phyloP scores from a whole-genome alignment of 2,113 vertebrate genomes.

The Rhinoderma darwinii region DNA sequence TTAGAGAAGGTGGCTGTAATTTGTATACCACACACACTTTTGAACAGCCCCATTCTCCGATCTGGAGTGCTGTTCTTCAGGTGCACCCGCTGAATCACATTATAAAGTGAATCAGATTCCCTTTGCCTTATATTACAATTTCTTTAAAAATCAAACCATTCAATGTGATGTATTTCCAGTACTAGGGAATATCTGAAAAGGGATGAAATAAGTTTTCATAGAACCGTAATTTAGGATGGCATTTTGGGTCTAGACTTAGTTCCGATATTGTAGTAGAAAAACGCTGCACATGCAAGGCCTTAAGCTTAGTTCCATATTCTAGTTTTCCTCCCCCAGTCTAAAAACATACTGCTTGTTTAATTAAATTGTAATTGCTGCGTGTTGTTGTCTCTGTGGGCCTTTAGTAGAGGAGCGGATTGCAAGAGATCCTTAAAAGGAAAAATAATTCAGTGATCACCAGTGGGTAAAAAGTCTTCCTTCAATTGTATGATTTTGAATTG shows the following conservation, averaged over 20 bases:
- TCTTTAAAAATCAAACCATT: neutral
- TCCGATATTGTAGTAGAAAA: neutral
- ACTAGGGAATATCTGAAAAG: neutral
- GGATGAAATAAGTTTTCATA: neutral
- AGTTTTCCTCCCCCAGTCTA: neutral
- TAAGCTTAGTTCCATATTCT: neutral
- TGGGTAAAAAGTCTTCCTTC: neutral
- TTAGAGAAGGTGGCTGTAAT: too few relatives aligned
- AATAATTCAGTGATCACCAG: neutral
- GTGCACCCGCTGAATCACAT: neutral
- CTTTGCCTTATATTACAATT: too few relatives aligned
- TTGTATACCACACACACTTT: too few relatives aligned
- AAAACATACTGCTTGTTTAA: constrained; percentile 17
- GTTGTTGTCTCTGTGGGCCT: neutral
- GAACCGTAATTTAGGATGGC: neutral
- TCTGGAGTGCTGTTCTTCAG: neutral
- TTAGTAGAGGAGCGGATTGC: neutral
- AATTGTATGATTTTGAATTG: neutral
- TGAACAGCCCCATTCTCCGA: neutral
- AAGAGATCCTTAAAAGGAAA: neutral
- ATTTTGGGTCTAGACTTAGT: neutral
- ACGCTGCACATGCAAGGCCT: neutral
- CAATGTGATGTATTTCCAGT: neutral
- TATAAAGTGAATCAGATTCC: too few relatives aligned
- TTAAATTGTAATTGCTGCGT: neutral